Percentiles rank a stretch among this genome's conserved stretches.
Evolutionary conservation across 2,888 invertebrate species (phyloP).

Genomic region (Euplagia quadripunctaria): DNA sequence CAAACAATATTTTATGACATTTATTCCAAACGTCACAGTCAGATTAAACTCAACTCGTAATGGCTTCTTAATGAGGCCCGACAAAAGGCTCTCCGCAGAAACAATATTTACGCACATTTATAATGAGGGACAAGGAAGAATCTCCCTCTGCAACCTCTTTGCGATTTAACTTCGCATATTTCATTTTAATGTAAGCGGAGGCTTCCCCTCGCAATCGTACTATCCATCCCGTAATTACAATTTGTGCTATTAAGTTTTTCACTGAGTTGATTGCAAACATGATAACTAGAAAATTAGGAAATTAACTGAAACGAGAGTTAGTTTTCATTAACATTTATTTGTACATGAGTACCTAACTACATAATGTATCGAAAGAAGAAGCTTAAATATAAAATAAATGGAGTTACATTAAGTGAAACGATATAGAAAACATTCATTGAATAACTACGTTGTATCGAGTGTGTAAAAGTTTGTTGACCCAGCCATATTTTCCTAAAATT

Average conservation of each 20-base stretch:
- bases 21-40: constrained; percentile 25
- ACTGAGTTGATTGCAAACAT: constrained; percentile 46
- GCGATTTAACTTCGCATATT: constrained; percentile 66
- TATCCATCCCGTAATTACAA: constrained; percentile 48
- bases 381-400: constrained; percentile 67
- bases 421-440: constrained; percentile 44
- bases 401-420: constrained; percentile 53
- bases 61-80: constrained; percentile 76
- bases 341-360: constrained; percentile 76
- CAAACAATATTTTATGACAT: constrained; percentile 19
- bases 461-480: not conserved
- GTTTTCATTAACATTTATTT: constrained; percentile 78
- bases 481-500: not conserved
- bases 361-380: constrained; percentile 63
- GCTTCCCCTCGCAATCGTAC: constrained; percentile 20
- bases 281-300: constrained; percentile 20
- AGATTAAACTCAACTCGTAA: constrained; percentile 64
- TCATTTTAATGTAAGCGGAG: constrained; percentile 66
- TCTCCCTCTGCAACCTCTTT: constrained; percentile 50
- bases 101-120: constrained; percentile 78
- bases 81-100: constrained; percentile 65
- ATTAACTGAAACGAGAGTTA: constrained; percentile 50
- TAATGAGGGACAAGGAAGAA: constrained; percentile 62
- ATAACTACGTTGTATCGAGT: constrained; percentile 26
- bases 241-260: constrained; percentile 49